Conservation (phyloP, 1,140 invertebrate genomes). For the Drosophila lini region DNA sequence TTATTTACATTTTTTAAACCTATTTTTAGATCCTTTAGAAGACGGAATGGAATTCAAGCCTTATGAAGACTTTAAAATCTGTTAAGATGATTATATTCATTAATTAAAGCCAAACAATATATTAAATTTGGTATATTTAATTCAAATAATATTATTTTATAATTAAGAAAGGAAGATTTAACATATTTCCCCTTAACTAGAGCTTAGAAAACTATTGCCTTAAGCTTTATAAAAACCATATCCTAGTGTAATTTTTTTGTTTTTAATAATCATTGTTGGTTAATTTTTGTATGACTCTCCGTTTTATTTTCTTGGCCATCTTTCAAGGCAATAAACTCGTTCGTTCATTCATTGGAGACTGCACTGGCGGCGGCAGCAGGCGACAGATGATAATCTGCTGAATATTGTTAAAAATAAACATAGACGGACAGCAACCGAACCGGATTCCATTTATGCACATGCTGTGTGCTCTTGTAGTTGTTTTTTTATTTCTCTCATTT, state of each 20-base stretch:
- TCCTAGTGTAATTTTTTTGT: background rate
- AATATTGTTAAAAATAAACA: conserved; percentile 80
- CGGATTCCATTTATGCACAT: conserved; percentile 65
- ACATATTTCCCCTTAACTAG: background rate
- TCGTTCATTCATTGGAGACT: conserved; percentile 49
- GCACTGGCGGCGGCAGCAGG: conserved; percentile 18
- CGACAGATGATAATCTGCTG: conserved; percentile 76
- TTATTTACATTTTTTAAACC: no score
- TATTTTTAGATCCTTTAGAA: no score
- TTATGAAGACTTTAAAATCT: no score
- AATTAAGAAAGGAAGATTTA: no score
- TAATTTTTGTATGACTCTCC: conserved; percentile 2
- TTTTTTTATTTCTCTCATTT: background rate
- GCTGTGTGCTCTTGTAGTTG: conserved; percentile 19
- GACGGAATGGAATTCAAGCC: no score
- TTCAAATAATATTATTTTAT: no score
- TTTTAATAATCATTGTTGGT: conserved; percentile 1
- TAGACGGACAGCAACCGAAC: conserved; percentile 47
- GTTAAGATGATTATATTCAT: no score
- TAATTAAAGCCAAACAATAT: no score
- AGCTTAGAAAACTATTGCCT: background rate
- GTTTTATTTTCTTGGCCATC: conserved; percentile 46
- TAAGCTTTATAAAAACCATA: background rate
- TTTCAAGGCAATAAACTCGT: conserved; percentile 68
- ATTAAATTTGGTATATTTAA: no score